Base-by-base conservation (phyloP, 2,797 vertebrate genomes). In the Gorsachius magnificus region DNA sequence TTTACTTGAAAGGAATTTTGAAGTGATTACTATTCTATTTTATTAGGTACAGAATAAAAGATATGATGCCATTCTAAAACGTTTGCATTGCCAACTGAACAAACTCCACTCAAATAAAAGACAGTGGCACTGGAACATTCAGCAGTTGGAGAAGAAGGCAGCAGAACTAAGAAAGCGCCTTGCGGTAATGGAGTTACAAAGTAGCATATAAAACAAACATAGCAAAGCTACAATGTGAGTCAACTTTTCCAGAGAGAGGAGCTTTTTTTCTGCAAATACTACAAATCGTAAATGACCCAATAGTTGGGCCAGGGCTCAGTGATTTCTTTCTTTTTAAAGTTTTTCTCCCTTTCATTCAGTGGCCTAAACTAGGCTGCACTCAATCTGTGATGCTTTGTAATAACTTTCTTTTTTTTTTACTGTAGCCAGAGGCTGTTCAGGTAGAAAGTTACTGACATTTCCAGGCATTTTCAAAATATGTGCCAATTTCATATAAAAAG, bases 1-100 rank as follows among this genome's bases (percentile, higher is more conserved):
- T 93, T 79, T 56, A 66, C 50, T 93, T 86, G 66, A 81, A 87
- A 79, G 18, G 41, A 36, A 54, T 72, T 24, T 76, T 91, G 15
- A 89, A 60, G 25, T 61, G 8, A 10, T 38, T 84, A 87, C 69
- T 95, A 22, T 83, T 96, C 12, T 82, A 3, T 95, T 93, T 61
- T 74, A 50, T 95, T 84, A 99, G 99, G 99, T 99, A 75, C 98
- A 99, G 95, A 98, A 98, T 97, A 99, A 98, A 85, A 98, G 99
- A 72, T 99, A 97, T 2, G 97, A 99, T 83, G 99, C 99, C 93
- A 98, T 99, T 87, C 89, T 99, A 41, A 99, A 98, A 91, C 98
- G 98, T 61, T 98, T 99, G 81, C 98, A 94, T 94, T 99, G 98
- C 94, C 99, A 99, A 33, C 94, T 99, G 93, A 99, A 98, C 93